Evolutionary conservation across 2,888 invertebrate genomes (phyloP), one percentile per base, ranked within the genome.

Genomic region (Periphyllus acericola): DNA sequence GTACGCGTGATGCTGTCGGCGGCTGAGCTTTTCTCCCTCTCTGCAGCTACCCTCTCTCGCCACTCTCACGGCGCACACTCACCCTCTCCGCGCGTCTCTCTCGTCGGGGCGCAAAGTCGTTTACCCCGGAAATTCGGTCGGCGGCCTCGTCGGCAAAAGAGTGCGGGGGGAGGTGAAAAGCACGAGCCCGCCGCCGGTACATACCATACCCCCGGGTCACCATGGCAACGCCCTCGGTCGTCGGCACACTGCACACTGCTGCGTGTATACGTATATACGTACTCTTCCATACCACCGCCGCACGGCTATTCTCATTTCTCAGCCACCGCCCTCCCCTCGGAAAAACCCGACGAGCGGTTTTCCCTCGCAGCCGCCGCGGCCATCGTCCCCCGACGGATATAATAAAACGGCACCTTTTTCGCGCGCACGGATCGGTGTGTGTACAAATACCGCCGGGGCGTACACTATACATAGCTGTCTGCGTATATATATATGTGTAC

Each of bases 111-210:
- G 74, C 72, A 55, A 86, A 80, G 86, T 86, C 86, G 80, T 86
- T 86, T 86, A 86, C 86, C 86, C 86, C 86, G 86, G 86, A 86
- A 86, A 86, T 79, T 80, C 80, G 60, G 80, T 74, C 86, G 85
- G 34, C 78, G 85, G 75, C 60, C 60, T 60, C 74, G 34, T 72
- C 74, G 19, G 55, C 60, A 36, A 4, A 3, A 32, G 36, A 1
- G 52, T 17, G 60, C 34, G 25, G 68, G 8, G 32, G 76, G 68
- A n/a, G 76, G 55, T 40, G 85, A 76, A 85, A 85, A 85, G 66
- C 76, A 78, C 68, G 81, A n/a, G 34, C 60, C 66, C 75, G 78
- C 9, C 75, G 71, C 11, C 25, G 11, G 40, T 21, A 11, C 19
- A 68, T 29, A 29, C 34, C n/a, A 5, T 68, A 46, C 74, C 25